Base-by-base conservation (phyloP, 64 coral and sea anemone genomes). In the Actinia equina region DNA sequence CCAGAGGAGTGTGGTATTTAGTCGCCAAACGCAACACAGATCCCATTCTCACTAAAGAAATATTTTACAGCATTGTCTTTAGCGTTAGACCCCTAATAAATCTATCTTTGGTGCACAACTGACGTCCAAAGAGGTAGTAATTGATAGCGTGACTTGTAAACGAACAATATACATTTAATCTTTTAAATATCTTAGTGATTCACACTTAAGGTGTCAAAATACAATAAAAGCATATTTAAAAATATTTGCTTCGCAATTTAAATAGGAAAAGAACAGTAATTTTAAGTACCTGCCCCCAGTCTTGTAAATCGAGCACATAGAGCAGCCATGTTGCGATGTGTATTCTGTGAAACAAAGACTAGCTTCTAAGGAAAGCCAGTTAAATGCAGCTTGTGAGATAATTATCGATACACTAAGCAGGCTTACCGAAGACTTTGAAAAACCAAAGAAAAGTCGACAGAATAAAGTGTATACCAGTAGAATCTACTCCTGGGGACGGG, bases 241-340 rank as follows among this genome's bases (percentile, higher is more conserved):
- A 26, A 41, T 41, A 37, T 74, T 74, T 14, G 19, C 41, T 74
- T 74, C 19, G 25, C 15, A 13, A 14, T 41, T 25, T 26, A 37
- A 3, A 10, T 8, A 37, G 14, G 12, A 15, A 30, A 30, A 74
- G 5, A 0, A 41, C 3, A 15, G 26, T 74, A 37, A 74, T 8
- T 7, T 30, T 26, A 49, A 23, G 20, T 49, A 81, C 78, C 78
- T 81, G 78, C 5, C 17, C 43, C 49, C 22, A 46, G 10, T 52
- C 78, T 81, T 44, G 43, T 81, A 81, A 81, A 22, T 20, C 78
- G 15, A 46, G 78, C 78, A 81, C 17, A 52, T 9, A 49, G 78
- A 52, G 78, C 78, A 52, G 78, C 78, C 78, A 81, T 81, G 43
- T 65, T 65, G 62, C 62, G 62, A 49, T 80, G 77, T 1, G 25